A percentile compares a stretch with the other conserved stretches of the same genome.
These are phyloP conservation scores for Caenorhabditis drosophilae DNA, from an alignment of 2,888 invertebrate species.

Conservation along the genomic window DNA sequence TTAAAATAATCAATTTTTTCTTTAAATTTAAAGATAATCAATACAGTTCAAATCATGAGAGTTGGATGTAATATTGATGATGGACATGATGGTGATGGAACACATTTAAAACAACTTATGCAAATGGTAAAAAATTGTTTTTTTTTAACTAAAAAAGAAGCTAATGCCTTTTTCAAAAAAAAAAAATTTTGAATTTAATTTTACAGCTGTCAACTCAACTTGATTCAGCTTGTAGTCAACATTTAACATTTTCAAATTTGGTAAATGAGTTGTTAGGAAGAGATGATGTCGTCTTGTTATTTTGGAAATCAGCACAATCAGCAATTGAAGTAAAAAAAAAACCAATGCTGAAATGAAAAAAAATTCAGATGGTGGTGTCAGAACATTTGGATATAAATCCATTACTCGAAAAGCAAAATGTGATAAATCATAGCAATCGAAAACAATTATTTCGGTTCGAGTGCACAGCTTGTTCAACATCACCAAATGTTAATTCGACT, in stretches of 20 bases:
- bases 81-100: slow-evolving; percentile 48
- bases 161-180: not conserved
- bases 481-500: slow-evolving; percentile 29
- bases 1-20: not conserved
- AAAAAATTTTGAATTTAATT: not conserved
- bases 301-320: slow-evolving; percentile 57
- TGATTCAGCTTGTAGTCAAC: slow-evolving; percentile 42
- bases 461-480: slow-evolving; percentile 52
- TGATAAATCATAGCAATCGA: slow-evolving; percentile 7
- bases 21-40: slow-evolving; percentile 32
- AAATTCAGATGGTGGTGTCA: slow-evolving; percentile 46
- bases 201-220: slow-evolving; percentile 47
- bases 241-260: slow-evolving; percentile 35
- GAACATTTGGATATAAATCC: slow-evolving; percentile 63
- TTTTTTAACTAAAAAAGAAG: no score
- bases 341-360: not conserved
- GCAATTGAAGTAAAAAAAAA: slow-evolving; percentile 41
- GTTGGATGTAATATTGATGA: slow-evolving; percentile 48
- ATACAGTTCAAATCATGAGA: slow-evolving; percentile 46
- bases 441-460: slow-evolving; percentile 60
- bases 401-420: slow-evolving; percentile 34
- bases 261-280: slow-evolving; percentile 32
- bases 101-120: slow-evolving; percentile 55
- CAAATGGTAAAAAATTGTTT: slow-evolving; percentile 53
- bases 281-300: slow-evolving; percentile 37